phyloP scores from a whole-genome alignment of 2,113 vertebrate genomes.

The Macroglossus sobrinus region DNA sequence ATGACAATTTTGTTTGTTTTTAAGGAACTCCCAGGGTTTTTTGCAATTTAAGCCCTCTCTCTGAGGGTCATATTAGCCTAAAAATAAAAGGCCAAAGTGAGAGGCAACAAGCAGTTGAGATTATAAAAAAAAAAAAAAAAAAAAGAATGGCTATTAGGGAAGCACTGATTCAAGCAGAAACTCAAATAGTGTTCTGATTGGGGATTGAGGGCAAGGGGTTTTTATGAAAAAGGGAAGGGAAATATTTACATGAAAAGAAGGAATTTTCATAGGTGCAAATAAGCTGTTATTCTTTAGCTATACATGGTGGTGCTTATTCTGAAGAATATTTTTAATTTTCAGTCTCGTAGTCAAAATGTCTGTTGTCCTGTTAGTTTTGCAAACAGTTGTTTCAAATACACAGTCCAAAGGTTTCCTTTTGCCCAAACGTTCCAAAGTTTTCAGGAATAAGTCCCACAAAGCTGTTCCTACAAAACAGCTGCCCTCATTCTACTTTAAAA shows the following conservation, averaged over 20 bases:
- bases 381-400: not conserved
- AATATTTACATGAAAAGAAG: not conserved
- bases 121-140: too few relatives aligned
- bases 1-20: not conserved
- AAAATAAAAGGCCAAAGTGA: not conserved
- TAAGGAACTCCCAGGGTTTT: not conserved
- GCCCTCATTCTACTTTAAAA: not conserved
- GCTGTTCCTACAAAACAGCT: not conserved
- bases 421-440: not conserved
- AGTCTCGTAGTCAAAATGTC: not conserved
- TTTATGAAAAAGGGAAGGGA: not conserved
- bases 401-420: not conserved
- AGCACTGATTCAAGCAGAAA: not conserved
- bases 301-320: not conserved
- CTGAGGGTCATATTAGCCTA: not conserved
- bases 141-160: not conserved
- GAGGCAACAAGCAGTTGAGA: not conserved
- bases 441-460: not conserved
- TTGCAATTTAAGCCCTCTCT: not conserved
- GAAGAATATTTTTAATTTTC: not conserved
- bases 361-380: not conserved
- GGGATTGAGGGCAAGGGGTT: not conserved
- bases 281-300: not conserved
- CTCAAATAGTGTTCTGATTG: not conserved
- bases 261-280: not conserved